A percentile compares a stretch with the other conserved stretches of the same genome.
Conservation (phyloP, 2,113 vertebrate genomes). For the Cavia aperea region DNA sequence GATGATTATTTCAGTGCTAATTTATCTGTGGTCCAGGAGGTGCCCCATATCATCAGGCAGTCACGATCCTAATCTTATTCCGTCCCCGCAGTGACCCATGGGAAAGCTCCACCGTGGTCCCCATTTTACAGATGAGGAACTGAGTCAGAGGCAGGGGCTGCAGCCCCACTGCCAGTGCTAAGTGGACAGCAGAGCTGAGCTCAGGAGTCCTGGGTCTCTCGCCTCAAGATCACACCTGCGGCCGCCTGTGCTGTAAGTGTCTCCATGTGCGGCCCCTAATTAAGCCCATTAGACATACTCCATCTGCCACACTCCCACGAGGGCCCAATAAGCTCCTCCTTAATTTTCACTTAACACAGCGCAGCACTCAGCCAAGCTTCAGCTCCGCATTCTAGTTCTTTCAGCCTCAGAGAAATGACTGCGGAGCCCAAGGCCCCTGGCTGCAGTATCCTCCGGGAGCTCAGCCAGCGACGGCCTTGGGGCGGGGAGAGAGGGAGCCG, state of each 20-base stretch:
- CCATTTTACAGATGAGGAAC: background rate
- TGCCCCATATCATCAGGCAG: background rate
- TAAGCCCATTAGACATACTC: background rate
- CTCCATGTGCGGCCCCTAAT: background rate
- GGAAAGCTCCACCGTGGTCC: background rate
- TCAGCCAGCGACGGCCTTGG: conserved; percentile 11
- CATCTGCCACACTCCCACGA: background rate
- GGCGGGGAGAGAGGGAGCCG: background rate
- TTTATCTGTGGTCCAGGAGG: background rate
- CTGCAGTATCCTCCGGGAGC: background rate
- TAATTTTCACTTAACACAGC: conserved; percentile 11
- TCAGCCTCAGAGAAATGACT: conserved; percentile 8
- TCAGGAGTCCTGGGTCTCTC: background rate
- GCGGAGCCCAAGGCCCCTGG: background rate
- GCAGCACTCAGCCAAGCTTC: background rate
- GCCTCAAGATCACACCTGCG: background rate
- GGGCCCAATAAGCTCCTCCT: background rate
- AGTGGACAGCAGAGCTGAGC: background rate
- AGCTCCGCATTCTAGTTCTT: background rate
- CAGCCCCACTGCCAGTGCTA: accelerated
- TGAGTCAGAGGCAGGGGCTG: background rate
- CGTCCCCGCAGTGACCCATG: accelerated
- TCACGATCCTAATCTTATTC: too few relatives aligned
- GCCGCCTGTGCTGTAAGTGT: background rate
- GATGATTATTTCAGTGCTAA: background rate